These are phyloP conservation scores for Brachypodius melanocephalos DNA, from an alignment of 2,113 vertebrate species.

Conservation along the genomic window DNA sequence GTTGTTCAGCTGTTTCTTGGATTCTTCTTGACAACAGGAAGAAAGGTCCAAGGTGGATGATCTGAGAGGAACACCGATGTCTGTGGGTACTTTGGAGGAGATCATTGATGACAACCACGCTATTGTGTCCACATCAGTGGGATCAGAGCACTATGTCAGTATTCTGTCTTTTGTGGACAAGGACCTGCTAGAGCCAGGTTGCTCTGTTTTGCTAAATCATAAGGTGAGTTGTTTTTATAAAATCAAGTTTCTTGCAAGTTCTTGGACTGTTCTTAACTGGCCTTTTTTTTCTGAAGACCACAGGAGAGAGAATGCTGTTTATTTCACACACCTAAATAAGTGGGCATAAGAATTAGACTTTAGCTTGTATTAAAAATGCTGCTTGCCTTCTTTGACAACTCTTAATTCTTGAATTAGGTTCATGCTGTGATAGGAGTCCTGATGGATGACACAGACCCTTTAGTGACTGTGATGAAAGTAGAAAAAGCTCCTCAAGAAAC, in stretches of 20 bases:
- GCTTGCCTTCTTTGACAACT: not conserved
- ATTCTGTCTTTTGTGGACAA: slow-evolving; percentile 98
- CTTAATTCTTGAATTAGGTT: slow-evolving; percentile 76
- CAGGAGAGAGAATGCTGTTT: not conserved
- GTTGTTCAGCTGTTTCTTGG: not conserved
- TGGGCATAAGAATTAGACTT: not conserved
- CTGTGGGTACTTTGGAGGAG: slow-evolving; percentile 95
- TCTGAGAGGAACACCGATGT: slow-evolving; percentile 95
- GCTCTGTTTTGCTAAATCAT: slow-evolving; percentile 96
- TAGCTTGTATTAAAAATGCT: not conserved
- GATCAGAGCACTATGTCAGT: slow-evolving; percentile 97
- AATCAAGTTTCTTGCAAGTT: not conserved
- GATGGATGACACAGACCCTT: slow-evolving; percentile 96
- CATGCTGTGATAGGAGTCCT: slow-evolving; percentile 97
- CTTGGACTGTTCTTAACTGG: not conserved
- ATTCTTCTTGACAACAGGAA: slow-evolving; percentile 75
- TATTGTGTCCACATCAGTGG: slow-evolving; percentile 96
- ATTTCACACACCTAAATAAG: not conserved
- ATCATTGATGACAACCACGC: slow-evolving; percentile 99
- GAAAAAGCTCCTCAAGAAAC: slow-evolving; percentile 98
- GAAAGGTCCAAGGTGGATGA: slow-evolving; percentile 98
- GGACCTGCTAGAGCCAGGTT: slow-evolving; percentile 94
- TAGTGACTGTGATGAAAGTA: slow-evolving; percentile 98
- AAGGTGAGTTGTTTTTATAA: slow-evolving; percentile 77
- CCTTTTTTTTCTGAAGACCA: not conserved